Evolutionary conservation across 2,888 invertebrate species (phyloP), one percentile per base, ranked within the genome.

Genomic region (Chirona hameri): DNA sequence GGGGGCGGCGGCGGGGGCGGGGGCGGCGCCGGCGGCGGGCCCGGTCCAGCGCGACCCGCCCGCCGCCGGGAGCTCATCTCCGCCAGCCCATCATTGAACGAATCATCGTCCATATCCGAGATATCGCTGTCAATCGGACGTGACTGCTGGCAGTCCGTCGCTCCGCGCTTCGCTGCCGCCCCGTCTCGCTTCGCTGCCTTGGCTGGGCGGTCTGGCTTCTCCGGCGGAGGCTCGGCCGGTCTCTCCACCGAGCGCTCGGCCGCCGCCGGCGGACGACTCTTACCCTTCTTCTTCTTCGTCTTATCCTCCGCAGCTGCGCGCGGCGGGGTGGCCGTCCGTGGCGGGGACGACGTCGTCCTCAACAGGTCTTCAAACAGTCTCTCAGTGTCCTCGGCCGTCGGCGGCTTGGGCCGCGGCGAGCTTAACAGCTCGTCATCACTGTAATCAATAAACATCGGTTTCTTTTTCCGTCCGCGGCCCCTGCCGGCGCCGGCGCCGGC

Each of bases 351-450:
- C 46, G 76, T 18, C 39, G 39, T 24, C 21, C 9, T 21, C 76
- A 80, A 52, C 52, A 80, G 80, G 21, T 80, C 52, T 1, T 80
- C 29, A 15, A 80, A 80, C 52, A 80, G 52, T 52, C 29, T 12
- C 27, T 80, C 80, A 5, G 80, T 80, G 27, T 80, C 80, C 29
- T 80, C 80, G 3, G 12, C 7, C 10, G 80, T 52, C 4, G 52
- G 80, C 52, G 80, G 80, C 52, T 48, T 48, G 4, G 80, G 14
- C 27, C 12, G 14, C 18, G 80, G 80, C 48, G 80, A 80, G 18
- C 15, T 4, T 18, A 80, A 29, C 80, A 80, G 80, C 80, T 80
- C 80, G 55, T 80, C 80, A 18, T 80, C 80, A 15, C 80, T 80
- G 80, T 80, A 80, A 27, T 80, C 80, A 27, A 80, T 27, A n/a